These are phyloP conservation scores for Ceraclea dissimilis DNA, from an alignment of 2,888 invertebrate species.

Conservation along the genomic window DNA sequence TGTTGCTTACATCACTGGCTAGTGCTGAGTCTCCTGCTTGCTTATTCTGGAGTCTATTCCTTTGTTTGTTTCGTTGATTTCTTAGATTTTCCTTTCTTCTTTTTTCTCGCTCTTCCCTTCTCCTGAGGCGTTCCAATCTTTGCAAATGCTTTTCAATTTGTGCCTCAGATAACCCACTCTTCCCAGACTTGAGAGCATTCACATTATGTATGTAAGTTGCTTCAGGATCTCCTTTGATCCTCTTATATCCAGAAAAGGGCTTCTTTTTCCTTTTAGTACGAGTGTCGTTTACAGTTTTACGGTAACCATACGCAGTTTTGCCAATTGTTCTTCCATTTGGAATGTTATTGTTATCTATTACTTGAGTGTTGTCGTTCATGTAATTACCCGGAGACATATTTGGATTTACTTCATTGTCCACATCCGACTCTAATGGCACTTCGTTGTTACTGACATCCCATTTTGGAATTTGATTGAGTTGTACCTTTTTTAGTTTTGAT, in stretches of 20 bases:
- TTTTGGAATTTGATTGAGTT: slow-evolving; percentile 41
- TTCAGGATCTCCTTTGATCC: slow-evolving; percentile 44
- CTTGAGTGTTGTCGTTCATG: slow-evolving; percentile 1
- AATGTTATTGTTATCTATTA: slow-evolving; percentile 6
- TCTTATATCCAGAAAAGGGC: slow-evolving; percentile 37
- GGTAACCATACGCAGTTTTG: slow-evolving; percentile 8
- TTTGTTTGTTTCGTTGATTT: slow-evolving; percentile 26
- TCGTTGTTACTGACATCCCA: slow-evolving; percentile 47
- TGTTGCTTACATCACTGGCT: slow-evolving; percentile 10
- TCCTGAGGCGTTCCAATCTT: slow-evolving; percentile 38
- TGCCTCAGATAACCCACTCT: slow-evolving; percentile 39
- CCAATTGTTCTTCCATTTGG: slow-evolving; percentile 3
- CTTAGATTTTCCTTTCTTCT: slow-evolving; percentile 33
- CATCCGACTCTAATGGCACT: slow-evolving; percentile 41
- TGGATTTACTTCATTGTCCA: slow-evolving; percentile 20
- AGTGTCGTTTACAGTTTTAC: slow-evolving; percentile 29
- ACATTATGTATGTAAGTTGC: slow-evolving; percentile 42
- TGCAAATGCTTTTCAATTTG: slow-evolving; percentile 40
- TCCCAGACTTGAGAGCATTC: slow-evolving; percentile 39
- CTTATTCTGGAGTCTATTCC: slow-evolving; percentile 16
- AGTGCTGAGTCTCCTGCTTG: slow-evolving; percentile 12
- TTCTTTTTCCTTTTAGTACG: slow-evolving; percentile 25
- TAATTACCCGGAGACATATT: background rate
- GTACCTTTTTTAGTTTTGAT: slow-evolving; percentile 48
- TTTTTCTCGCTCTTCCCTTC: slow-evolving; percentile 40